Evolutionary conservation across 92 coral and sea anemone species (phyloP).

Genomic region (Palythoa grandis): DNA sequence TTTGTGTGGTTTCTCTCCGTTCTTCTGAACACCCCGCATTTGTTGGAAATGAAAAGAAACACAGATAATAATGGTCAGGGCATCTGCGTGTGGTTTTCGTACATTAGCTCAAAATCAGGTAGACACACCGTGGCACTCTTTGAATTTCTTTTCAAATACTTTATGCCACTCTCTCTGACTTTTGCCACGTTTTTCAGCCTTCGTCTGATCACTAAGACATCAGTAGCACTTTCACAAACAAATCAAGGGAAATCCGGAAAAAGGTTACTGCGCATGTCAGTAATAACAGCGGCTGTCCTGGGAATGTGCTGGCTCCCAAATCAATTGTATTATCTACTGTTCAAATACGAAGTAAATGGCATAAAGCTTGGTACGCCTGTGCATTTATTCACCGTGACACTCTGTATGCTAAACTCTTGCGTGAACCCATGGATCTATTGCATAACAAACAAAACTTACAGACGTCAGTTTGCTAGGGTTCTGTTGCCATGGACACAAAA

Average conservation of each 20-base stretch:
- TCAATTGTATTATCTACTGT: conserved; percentile 68
- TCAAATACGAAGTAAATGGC: conserved; percentile 56
- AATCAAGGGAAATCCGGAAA: conserved; percentile 81
- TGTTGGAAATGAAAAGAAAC: conserved; percentile 74
- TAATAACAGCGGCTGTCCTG: conserved; percentile 59
- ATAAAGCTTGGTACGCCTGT: conserved; percentile 56
- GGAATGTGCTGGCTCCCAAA: conserved; percentile 77
- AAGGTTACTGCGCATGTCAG: conserved; percentile 75
- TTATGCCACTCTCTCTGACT: conserved; percentile 69
- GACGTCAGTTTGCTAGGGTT: conserved; percentile 46
- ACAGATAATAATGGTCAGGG: conserved; percentile 40
- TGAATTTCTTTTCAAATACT: conserved; percentile 79
- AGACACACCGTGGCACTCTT: conserved; percentile 77
- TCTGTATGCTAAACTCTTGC: conserved; percentile 73
- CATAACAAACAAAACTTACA: conserved; percentile 58
- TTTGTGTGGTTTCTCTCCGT: conserved; percentile 74
- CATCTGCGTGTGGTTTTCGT: conserved; percentile 75
- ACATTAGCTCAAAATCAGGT: conserved; percentile 56
- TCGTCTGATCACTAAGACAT: conserved; percentile 56
- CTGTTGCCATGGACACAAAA: conserved; percentile 46
- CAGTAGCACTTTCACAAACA: conserved; percentile 70
- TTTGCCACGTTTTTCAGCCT: conserved; percentile 72
- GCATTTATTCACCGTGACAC: conserved; percentile 66
- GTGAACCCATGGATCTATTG: conserved; percentile 72
- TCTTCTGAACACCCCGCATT: conserved; percentile 85